Conservation (phyloP, 2,113 vertebrate species). For the Hippoglossus stenolepis region DNA sequence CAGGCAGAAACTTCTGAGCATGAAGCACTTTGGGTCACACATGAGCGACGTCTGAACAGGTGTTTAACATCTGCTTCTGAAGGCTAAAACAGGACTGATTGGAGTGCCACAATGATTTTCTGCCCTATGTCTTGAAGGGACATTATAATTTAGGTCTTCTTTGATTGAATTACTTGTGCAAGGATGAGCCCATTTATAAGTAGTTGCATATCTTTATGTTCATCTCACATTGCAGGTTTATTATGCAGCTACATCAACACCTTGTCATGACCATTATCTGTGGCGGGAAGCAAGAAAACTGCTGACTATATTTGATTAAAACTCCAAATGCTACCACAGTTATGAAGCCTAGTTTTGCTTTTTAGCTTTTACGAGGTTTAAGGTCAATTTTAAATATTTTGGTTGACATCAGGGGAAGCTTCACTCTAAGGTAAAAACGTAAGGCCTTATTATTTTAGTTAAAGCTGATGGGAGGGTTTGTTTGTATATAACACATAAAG, state of each 20-base stretch:
- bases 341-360: neutral
- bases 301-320: neutral
- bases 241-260: neutral
- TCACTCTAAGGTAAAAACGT: no score
- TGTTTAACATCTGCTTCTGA: conserved; percentile 36
- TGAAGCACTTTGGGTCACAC: neutral
- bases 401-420: neutral
- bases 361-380: neutral
- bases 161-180: neutral
- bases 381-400: neutral
- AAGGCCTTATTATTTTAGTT: neutral
- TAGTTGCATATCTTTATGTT: neutral
- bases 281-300: neutral
- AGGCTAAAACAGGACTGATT: conserved; percentile 16
- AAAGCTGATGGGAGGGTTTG: neutral
- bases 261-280: neutral
- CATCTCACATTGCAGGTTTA: neutral
- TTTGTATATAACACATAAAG: conserved; percentile 29
- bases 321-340: neutral
- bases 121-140: conserved; percentile 3
- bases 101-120: conserved; percentile 27
- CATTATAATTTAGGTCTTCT: neutral
- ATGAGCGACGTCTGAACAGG: conserved; percentile 24
- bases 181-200: neutral
- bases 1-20: neutral